A percentile compares a stretch with the other conserved stretches of the same genome.
phyloP scores from a whole-genome alignment of 92 coral and sea anemone genomes.

The Phenganax subtilis region DNA sequence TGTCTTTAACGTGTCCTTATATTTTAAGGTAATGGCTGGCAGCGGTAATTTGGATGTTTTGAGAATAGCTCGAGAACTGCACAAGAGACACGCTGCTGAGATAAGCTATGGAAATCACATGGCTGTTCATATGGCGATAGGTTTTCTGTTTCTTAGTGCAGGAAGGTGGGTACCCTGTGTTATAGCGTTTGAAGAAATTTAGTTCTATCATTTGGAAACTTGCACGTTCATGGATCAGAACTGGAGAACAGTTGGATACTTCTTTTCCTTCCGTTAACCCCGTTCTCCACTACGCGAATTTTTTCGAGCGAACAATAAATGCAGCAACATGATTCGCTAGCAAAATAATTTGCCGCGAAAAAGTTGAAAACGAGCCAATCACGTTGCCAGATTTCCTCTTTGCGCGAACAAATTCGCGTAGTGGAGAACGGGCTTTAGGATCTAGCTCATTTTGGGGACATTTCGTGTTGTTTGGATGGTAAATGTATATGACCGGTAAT shows the following conservation, averaged over 20 bases:
- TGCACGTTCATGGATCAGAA: neutral
- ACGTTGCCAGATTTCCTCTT: no score
- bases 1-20: neutral
- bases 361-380: no score
- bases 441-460: neutral
- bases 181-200: neutral
- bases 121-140: conserved; percentile 96
- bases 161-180: conserved; percentile 60
- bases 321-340: no score
- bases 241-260: neutral
- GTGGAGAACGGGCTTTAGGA: no score
- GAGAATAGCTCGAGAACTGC: conserved; percentile 82
- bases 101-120: conserved; percentile 95
- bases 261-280: neutral
- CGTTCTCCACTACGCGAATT: no score
- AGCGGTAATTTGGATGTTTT: conserved; percentile 89
- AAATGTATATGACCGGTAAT: no score
- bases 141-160: conserved; percentile 77
- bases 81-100: conserved; percentile 77
- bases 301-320: no score
- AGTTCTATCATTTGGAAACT: neutral
- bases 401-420: no score
- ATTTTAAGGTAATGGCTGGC: conserved; percentile 89
- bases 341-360: no score
- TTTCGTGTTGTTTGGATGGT: no score